Conservation (phyloP, 2,888 invertebrate species). For the Platycheirus albimanus region DNA sequence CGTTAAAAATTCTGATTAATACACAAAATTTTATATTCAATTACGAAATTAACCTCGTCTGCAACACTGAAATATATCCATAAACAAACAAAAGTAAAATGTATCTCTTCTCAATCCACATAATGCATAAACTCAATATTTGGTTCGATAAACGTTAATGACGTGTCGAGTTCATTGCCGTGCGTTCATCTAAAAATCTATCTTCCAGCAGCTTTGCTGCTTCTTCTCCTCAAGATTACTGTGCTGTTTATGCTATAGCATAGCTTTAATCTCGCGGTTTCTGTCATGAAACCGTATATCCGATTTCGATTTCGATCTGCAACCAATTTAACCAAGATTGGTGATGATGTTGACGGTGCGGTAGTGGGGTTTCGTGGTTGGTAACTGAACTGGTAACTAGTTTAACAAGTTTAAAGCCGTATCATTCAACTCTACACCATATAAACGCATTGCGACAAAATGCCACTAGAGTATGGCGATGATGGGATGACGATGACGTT, state of each 20-base stretch:
- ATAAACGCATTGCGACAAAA: constrained; percentile 50
- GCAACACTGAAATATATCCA: no score
- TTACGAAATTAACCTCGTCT: no score
- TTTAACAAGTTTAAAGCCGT: constrained; percentile 4
- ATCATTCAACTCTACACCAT: background rate
- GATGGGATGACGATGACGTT: background rate
- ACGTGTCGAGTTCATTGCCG: constrained; percentile 48
- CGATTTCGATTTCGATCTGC: constrained; percentile 3
- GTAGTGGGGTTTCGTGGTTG: background rate
- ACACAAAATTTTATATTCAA: no score
- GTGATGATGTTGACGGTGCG: no score
- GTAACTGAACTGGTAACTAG: background rate
- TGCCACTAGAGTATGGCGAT: background rate
- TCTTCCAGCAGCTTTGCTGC: no score
- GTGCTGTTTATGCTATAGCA: no score
- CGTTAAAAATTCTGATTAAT: no score
- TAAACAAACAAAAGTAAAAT: no score
- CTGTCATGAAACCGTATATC: background rate
- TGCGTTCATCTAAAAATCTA: background rate
- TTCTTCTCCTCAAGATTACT: background rate
- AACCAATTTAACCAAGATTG: background rate
- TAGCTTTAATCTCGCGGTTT: no score
- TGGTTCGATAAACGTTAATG: constrained; percentile 45
- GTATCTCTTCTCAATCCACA: no score
- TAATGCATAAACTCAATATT: no score